Evolutionary conservation across 1,140 invertebrate genomes (phyloP).

Genomic region (Neuroterus valhalla): DNA sequence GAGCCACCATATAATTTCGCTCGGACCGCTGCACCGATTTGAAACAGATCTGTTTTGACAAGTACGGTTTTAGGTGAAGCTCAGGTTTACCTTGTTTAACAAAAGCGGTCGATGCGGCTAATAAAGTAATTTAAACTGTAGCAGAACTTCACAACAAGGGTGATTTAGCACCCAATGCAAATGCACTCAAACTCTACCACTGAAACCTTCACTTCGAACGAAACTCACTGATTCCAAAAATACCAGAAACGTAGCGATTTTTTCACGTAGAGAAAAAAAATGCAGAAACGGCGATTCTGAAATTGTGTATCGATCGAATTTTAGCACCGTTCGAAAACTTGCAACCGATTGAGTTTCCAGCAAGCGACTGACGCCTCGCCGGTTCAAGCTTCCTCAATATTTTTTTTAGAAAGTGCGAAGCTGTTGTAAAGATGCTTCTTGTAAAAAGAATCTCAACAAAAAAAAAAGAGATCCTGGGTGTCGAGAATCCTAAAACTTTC

Average conservation of each 20-base stretch:
- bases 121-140: slow-evolving; percentile 51
- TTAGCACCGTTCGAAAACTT: neutral
- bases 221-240: neutral
- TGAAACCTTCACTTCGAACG: neutral
- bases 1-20: slow-evolving; percentile 7
- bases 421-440: neutral
- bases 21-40: neutral
- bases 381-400: neutral
- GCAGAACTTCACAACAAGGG: neutral
- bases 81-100: slow-evolving; percentile 43
- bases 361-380: slow-evolving; percentile 1
- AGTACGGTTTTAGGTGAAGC: slow-evolving; percentile 22
- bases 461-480: slow-evolving; percentile 8
- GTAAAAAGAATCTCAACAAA: neutral
- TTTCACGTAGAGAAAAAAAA: no score
- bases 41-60: slow-evolving; percentile 25
- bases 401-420: slow-evolving; percentile 8
- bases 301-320: neutral
- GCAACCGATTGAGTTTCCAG: neutral
- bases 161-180: slow-evolving; percentile 18
- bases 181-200: neutral
- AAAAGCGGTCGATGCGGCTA: slow-evolving; percentile 51
- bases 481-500: slow-evolving; percentile 51
- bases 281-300: neutral
- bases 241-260: neutral